Evolutionary conservation across 2,888 invertebrate genomes (phyloP), one percentile per base, ranked within the genome.

Genomic region (Drosophila subquinaria): DNA sequence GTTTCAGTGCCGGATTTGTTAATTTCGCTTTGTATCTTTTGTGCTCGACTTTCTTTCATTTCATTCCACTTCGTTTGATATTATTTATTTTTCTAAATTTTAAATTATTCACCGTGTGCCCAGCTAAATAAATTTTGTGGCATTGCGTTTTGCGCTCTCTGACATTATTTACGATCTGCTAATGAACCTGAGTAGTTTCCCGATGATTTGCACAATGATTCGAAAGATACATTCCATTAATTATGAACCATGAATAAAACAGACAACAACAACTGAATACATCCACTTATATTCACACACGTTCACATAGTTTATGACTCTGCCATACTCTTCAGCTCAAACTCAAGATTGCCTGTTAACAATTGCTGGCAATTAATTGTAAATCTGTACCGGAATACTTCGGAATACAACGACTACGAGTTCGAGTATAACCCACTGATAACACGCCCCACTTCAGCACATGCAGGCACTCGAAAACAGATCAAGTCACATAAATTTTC

Each of bases 331-430:
- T 45, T 45, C 45, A 35, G 20, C 17, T 55, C 45, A 30, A 38
- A 52, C 47, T 50, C 47, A 52, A 59, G 67, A 64, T 50, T 66
- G 63, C 51, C 36, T 52, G 59, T 62, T 55, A 63, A 76, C 80
- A 80, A 80, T 70, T 81, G 73, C 64, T 50, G n/a, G 69, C 81
- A 80, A 79, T 80, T 80, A 80, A 81, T 80, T 81, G 79, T 76
- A 73, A 81, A 80, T 80, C 81, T 79, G 81, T 80, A 69, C 63
- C 60, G 59, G 62, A 72, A 65, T 70, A 56, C 47, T 23, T 23
- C 57, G 47, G 23, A 23, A 23, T 23, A 33, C 35, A 36, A 23
- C 36, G 20, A 36, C 51, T 15, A 17, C 1, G 35, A 20, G 13
- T 11, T 10, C 27, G 27, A 52, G 38, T 13, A 47, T 33, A 57